phyloP scores from a whole-genome alignment of 2,113 vertebrate species.

The Sinocyclocheilus anophthalmus region DNA sequence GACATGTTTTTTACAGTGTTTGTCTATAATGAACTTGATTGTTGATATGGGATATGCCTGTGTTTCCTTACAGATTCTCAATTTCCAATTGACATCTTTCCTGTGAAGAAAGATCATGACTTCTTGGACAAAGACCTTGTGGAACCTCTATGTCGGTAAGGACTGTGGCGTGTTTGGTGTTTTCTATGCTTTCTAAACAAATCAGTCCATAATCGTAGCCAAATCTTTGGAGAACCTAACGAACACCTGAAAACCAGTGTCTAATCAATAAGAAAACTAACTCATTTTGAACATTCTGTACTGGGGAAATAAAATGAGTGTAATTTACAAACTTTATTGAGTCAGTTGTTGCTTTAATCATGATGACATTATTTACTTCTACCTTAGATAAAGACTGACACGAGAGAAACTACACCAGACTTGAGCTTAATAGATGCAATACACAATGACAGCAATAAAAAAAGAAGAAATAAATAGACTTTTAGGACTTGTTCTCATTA shows the following conservation, averaged over 20 bases:
- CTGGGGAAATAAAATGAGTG: not conserved
- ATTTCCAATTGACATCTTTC: constrained; percentile 92
- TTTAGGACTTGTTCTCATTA: not conserved
- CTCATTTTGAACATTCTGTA: not conserved
- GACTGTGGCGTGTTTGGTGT: not conserved
- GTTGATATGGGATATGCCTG: constrained; percentile 21
- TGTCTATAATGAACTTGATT: not conserved
- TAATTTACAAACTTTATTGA: not conserved
- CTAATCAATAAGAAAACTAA: not conserved
- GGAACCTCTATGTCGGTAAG: constrained; percentile 96
- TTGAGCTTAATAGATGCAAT: not conserved
- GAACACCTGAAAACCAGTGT: not conserved
- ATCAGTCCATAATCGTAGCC: not conserved
- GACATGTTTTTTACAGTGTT: not conserved
- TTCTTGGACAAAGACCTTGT: constrained; percentile 98
- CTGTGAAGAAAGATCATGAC: constrained; percentile 97
- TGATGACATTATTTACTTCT: not conserved
- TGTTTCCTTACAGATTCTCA: constrained; percentile 82
- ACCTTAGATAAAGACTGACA: not conserved
- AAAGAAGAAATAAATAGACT: too few relatives aligned
- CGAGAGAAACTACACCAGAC: not conserved
- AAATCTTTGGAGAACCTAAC: not conserved
- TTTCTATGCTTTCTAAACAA: not conserved
- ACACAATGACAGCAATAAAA: not conserved
- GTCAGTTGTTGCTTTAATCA: constrained; percentile 11